Evolutionary conservation across 2,113 vertebrate species (phyloP).

Genomic region (Tragelaphus imberbis): DNA sequence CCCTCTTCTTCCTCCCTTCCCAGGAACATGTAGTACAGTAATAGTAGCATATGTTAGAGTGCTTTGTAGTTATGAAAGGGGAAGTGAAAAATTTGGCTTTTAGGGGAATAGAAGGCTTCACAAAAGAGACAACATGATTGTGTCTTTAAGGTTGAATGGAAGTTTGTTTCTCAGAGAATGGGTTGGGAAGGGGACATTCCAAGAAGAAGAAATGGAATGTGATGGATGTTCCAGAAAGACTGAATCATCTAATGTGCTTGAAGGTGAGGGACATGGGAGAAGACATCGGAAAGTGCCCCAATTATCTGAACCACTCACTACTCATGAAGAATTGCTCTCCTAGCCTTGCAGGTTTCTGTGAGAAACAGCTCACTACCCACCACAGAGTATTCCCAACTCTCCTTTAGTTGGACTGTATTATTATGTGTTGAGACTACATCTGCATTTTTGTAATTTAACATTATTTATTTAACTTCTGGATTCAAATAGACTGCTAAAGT

Average conservation of each 20-base stretch:
- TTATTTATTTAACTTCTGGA: constrained; percentile 2
- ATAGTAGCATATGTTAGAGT: too few species aligned
- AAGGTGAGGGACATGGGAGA: neutral
- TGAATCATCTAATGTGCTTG: constrained; percentile 35
- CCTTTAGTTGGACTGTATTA: neutral
- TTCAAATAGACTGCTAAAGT: neutral
- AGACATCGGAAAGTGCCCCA: neutral
- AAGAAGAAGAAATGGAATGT: constrained; percentile 26
- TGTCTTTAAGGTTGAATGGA: neutral
- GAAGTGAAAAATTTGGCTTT: neutral
- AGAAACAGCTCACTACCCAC: neutral
- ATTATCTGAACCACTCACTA: neutral
- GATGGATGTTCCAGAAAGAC: neutral
- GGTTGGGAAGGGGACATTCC: constrained; percentile 25
- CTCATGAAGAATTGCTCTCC: neutral
- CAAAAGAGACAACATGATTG: neutral
- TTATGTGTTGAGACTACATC: neutral
- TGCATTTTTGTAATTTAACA: neutral
- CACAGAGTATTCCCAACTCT: neutral
- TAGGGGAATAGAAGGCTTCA: neutral
- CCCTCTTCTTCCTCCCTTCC: neutral
- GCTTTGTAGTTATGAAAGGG: neutral
- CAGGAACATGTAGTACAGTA: neutral
- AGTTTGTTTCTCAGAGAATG: constrained; percentile 1
- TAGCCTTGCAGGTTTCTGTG: neutral